Base-by-base conservation (phyloP, 2,888 invertebrate genomes). In the Polymixis lichenea region DNA sequence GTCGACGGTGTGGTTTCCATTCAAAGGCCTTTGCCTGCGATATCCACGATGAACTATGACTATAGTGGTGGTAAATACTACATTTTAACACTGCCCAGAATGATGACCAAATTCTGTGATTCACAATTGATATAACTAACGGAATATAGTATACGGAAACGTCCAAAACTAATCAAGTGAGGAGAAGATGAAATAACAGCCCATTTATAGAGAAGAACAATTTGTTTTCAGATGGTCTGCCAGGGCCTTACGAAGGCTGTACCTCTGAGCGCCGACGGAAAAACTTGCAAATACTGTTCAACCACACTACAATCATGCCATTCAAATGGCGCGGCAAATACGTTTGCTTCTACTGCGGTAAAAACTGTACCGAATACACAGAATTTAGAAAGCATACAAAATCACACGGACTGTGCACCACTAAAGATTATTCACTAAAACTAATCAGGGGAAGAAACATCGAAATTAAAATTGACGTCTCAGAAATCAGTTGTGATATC, bases 251-350 rank as follows among this genome's bases (percentile, higher is more conserved):
- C 90, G 93, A 91, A 87, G 89, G 84, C 70, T 87, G 88, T 87
- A 90, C 91, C 82, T 93, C 94, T 87, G 94, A 94, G 90, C 92
- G 90, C 84, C 90, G 95, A 81, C 88, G 95, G 88, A 92, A 93
- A 91, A 96, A 95, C 90, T 91, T 96, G 90, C 92, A 93, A 94
- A 92, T 92, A 73, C 89, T 96, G 76, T 95, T 96, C 93, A 95
- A 95, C 93, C 91, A 93, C 88, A 95, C 95, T 1, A 90, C 95
- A 0, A 90, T 96, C 69, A 88, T 95, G 75, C 96, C 96, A 49
- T 96, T 96, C 89, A 95, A 95, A 91, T 95, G 95, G 96, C 91
- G 93, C n/a, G 93, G 93, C 38, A 92, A 90, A 78, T 95, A 92
- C 77, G 86, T 93, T 13, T 96, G 96, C 85, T 96, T 95, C 88